Conservation (phyloP, 2,888 invertebrate species). For the Octodonta nipae region DNA sequence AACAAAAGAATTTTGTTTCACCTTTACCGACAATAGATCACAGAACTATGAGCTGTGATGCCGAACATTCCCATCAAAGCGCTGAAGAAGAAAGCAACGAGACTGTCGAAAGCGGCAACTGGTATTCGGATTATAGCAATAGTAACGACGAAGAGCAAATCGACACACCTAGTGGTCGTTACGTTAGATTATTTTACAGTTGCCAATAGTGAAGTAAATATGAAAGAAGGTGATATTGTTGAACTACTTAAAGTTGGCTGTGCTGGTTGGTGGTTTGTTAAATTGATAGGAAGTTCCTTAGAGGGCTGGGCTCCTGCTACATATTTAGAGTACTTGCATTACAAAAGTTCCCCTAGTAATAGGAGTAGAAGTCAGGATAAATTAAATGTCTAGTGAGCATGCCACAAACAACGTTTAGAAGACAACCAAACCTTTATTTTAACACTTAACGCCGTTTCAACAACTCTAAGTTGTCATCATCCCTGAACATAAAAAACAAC, state of each 20-base stretch:
- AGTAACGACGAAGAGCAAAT: conserved; percentile 73
- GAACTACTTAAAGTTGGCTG: conserved; percentile 85
- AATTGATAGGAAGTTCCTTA: conserved; percentile 57
- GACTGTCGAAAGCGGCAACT: conserved; percentile 62
- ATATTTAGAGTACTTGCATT: conserved; percentile 66
- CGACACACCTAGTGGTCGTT: conserved; percentile 71
- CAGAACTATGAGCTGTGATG: conserved; percentile 33
- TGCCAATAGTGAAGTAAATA: conserved; percentile 79
- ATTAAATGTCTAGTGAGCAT: conserved; percentile 18
- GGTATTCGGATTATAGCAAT: conserved; percentile 85
- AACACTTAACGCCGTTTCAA: too few species aligned
- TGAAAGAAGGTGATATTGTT: conserved; percentile 80
- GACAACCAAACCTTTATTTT: too few species aligned
- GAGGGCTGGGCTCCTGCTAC: conserved; percentile 94
- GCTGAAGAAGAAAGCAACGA: conserved; percentile 31
- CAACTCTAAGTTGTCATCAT: too few species aligned
- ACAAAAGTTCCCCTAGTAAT: conserved; percentile 63
- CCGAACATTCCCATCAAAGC: conserved; percentile 24
- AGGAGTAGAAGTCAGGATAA: conserved; percentile 51
- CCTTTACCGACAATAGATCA: conserved; percentile 21
- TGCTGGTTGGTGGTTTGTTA: conserved; percentile 94
- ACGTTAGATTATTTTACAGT: conserved; percentile 85
- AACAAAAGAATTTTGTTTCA: conserved; percentile 29
- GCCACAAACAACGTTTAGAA: too few species aligned
- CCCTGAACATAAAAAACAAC: too few species aligned